Base-by-base conservation (phyloP, 1,140 invertebrate genomes). In the Ptiloglossa arizonensis region DNA sequence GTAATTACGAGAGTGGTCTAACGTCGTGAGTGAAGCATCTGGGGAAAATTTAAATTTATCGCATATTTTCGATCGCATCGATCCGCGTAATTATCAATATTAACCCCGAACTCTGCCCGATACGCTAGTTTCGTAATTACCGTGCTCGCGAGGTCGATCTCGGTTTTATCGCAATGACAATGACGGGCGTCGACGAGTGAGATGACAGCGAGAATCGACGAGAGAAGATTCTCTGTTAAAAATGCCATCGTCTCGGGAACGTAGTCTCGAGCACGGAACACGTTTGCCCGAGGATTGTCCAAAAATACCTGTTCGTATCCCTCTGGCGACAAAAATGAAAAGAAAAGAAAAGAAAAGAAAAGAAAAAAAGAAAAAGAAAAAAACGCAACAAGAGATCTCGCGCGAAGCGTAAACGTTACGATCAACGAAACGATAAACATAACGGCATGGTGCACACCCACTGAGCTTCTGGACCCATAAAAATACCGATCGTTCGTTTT, bases 371-470 rank as follows among this genome's bases (percentile, higher is more conserved):
- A 52, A 24, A 2, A 24, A 52, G 9, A 52, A 9, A 5, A 32
- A 41, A 41, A 11, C 41, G 13, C 41, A 41, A 41, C 41, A 24
- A 27, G 27, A 56, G 27, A 17, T 11, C 48, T 44, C 24, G 35
- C 52, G 48, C 50, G 67, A 52, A 52, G 17, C 52, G 27, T 41
- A 69, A 69, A 69, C 35, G 32, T 56, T 69, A 69, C 52, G 52
- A 69, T 69, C 35, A 44, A 57, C 67, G 48, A 56, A n/a, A 24
- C 67, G 50, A 69, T 66, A 66, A 66, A 66, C 63, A 50, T 29
- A 66, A 66, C 63, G 44, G 46, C 63, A 48, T 66, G 46, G 59
- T 29, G 52, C 50, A 69, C 59, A 69, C 52, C 29, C 59, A 62
- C 59, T 44, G 59, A 35, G 48, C 50, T 67, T 67, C 46, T 67